Conservation (phyloP, 2,888 invertebrate species). For the Sarcophaga variegata region DNA sequence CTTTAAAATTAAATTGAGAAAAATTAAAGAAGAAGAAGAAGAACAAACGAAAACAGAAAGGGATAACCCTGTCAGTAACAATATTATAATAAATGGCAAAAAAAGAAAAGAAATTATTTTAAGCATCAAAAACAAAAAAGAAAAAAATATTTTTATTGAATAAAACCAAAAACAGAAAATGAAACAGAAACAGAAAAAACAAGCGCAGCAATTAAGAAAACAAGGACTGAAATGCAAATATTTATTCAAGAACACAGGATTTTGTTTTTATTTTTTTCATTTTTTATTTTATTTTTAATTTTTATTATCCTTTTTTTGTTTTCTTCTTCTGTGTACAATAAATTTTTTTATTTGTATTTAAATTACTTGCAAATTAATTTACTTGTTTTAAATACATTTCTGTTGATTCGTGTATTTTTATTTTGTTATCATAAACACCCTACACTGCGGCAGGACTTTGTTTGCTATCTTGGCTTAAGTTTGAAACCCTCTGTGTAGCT, state of each 20-base stretch:
- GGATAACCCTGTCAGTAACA: neutral
- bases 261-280: neutral
- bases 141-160: constrained; percentile 13
- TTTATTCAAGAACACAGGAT: constrained; percentile 40
- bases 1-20: neutral
- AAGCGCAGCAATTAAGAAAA: constrained; percentile 68
- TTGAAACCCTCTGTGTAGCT: no score
- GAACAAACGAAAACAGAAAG: constrained; percentile 1
- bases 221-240: constrained; percentile 68
- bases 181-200: constrained; percentile 13
- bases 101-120: constrained; percentile 32
- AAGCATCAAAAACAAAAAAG: neutral
- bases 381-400: neutral
- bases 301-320: neutral
- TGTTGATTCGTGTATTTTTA: neutral
- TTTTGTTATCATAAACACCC: neutral
- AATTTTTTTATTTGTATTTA: neutral
- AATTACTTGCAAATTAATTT: neutral
- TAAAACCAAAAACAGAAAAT: constrained; percentile 38
- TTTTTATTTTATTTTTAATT: constrained; percentile 4
- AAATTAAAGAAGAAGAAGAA: neutral
- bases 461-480: no score
- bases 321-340: neutral
- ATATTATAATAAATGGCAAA: constrained; percentile 8
- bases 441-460: no score